Percentiles rank a stretch among this genome's conserved stretches.
phyloP scores from a whole-genome alignment of 2,113 vertebrate species.

The Psettodes erumei region DNA sequence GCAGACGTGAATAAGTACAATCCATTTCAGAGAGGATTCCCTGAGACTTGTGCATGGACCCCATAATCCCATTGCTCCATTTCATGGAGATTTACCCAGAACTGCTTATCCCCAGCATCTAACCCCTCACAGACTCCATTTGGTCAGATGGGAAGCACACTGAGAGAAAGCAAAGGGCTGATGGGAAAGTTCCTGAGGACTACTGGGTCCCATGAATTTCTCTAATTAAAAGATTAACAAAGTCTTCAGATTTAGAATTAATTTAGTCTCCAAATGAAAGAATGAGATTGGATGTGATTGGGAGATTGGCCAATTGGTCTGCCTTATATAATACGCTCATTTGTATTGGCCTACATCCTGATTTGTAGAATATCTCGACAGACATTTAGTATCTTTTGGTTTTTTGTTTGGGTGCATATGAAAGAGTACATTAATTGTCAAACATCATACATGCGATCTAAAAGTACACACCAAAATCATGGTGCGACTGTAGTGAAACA shows the following conservation, averaged over 20 bases:
- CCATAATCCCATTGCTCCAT: slow-evolving; percentile 88
- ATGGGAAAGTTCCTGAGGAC: slow-evolving; percentile 51
- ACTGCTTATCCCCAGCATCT: slow-evolving; percentile 75
- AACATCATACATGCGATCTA: not conserved
- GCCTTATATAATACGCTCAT: not conserved
- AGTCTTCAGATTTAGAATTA: not conserved
- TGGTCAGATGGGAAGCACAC: slow-evolving; percentile 62
- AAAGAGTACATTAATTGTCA: not conserved
- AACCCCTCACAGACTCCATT: slow-evolving; percentile 54
- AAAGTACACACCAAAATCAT: not conserved
- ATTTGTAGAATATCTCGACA: not conserved
- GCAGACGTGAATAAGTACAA: slow-evolving; percentile 55
- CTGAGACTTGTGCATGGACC: slow-evolving; percentile 80
- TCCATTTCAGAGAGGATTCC: slow-evolving; percentile 74
- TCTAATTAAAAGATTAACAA: slow-evolving; percentile 31
- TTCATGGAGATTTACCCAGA: slow-evolving; percentile 88
- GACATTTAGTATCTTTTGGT: too few species aligned
- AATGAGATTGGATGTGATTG: not conserved
- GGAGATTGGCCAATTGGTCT: not conserved
- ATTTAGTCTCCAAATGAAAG: not conserved
- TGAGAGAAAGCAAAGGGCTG: slow-evolving; percentile 33
- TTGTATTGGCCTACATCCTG: not conserved
- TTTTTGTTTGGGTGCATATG: not conserved
- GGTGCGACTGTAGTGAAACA: not conserved
- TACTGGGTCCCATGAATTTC: slow-evolving; percentile 19